Conservation (phyloP, 1,140 invertebrate species). For the Sarcophaga peregrina region DNA sequence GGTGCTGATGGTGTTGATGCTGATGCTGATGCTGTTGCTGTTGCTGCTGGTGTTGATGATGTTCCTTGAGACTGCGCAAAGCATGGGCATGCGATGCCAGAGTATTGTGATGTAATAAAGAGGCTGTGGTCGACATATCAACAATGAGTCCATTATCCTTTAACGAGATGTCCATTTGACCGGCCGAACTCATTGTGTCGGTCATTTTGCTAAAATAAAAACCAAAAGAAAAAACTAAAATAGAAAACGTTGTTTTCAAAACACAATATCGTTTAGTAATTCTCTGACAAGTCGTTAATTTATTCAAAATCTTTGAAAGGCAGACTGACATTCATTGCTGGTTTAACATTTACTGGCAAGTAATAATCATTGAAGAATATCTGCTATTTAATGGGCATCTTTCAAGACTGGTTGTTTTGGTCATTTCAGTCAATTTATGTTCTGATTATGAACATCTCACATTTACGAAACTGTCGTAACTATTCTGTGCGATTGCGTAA, state of each 20-base stretch:
- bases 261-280: background rate
- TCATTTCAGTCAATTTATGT: background rate
- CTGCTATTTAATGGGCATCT: background rate
- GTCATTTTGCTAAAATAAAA: conserved; percentile 55
- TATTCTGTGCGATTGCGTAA: no score
- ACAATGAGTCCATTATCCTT: conserved; percentile 59
- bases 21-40: conserved; percentile 21
- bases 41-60: conserved; percentile 32
- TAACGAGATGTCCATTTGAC: conserved; percentile 59
- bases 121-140: conserved; percentile 60
- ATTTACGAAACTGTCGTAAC: no score
- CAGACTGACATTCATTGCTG: no score
- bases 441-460: background rate
- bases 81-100: conserved; percentile 44
- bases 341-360: background rate
- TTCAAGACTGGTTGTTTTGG: background rate
- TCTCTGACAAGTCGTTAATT: no score
- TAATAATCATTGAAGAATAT: background rate
- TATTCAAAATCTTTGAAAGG: no score
- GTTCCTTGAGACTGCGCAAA: conserved; percentile 47
- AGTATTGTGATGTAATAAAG: conserved; percentile 58
- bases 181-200: conserved; percentile 60
- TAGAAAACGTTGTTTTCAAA: background rate
- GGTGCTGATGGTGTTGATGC: background rate
- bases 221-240: background rate